phyloP scores from a whole-genome alignment of 2,797 vertebrate species.

The Percopsis omiscomaycus region DNA sequence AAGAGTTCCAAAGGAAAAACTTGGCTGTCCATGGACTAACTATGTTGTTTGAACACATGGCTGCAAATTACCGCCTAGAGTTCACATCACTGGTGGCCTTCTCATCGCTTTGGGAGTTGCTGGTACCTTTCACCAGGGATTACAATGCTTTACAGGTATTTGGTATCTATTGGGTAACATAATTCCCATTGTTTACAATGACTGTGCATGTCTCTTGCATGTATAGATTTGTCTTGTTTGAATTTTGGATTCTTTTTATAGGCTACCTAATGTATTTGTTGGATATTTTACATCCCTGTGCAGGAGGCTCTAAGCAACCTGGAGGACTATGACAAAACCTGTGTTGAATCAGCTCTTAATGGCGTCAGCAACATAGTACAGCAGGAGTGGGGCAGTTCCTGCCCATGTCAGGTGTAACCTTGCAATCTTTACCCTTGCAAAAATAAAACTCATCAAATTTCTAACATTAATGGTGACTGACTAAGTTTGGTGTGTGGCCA shows the following conservation, averaged over 20 bases:
- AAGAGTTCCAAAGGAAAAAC: constrained; percentile 96
- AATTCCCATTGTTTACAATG: not conserved
- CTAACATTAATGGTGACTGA: not conserved
- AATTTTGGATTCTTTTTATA: not conserved
- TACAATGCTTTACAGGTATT: constrained; percentile 95
- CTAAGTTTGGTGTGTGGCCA: not conserved
- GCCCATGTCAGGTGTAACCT: constrained; percentile 90
- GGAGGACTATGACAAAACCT: constrained; percentile 98
- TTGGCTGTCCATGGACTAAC: constrained; percentile 94
- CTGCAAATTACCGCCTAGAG: constrained; percentile 95
- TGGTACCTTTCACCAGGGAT: constrained; percentile 97
- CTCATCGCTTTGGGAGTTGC: constrained; percentile 93
- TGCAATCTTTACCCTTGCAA: not conserved
- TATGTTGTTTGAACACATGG: constrained; percentile 99
- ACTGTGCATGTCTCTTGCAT: not conserved
- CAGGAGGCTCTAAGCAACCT: constrained; percentile 95
- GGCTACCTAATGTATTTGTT: not conserved
- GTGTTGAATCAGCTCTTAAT: constrained; percentile 88
- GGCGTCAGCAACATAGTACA: constrained; percentile 94
- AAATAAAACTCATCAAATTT: not conserved
- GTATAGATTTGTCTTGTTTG: not conserved
- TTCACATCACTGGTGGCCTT: constrained; percentile 94
- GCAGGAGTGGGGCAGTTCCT: constrained; percentile 94
- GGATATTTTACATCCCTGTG: constrained; percentile 5
- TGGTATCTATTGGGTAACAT: not conserved